Conservation (phyloP, 2,888 invertebrate genomes). For the Rhagium mordax region DNA sequence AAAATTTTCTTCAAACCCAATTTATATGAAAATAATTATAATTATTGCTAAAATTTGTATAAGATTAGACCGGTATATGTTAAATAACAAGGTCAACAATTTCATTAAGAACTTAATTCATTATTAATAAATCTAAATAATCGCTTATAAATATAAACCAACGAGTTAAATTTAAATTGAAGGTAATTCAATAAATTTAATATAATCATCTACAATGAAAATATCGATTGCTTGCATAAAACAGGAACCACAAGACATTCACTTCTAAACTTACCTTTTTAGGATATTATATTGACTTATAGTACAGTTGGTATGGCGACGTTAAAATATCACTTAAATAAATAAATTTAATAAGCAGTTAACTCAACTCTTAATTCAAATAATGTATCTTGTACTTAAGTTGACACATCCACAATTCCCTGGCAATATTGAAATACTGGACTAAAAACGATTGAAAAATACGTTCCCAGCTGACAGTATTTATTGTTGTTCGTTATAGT, state of each 20-base stretch:
- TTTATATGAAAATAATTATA: background rate
- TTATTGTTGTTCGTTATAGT: background rate
- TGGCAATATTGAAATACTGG: constrained; percentile 28
- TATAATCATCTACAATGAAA: background rate
- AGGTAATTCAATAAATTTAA: background rate
- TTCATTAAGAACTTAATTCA: background rate
- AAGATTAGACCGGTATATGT: background rate
- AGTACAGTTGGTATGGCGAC: background rate
- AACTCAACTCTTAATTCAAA: constrained; percentile 3
- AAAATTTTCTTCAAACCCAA: too few relatives aligned
- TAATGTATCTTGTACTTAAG: constrained; percentile 2
- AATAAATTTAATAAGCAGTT: background rate
- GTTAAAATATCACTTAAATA: background rate
- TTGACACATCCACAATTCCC: constrained; percentile 24
- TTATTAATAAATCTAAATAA: constrained; percentile 12
- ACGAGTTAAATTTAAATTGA: background rate
- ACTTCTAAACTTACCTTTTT: constrained; percentile 5
- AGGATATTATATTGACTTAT: constrained; percentile 3
- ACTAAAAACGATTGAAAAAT: constrained; percentile 7
- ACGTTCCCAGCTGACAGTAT: constrained; percentile 17
- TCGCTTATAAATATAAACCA: background rate
- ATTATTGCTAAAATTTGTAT: background rate
- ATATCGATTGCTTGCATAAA: background rate
- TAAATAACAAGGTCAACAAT: background rate
- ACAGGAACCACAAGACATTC: background rate